A percentile compares a stretch with the other conserved stretches of the same genome.
These are phyloP conservation scores for Urophycis tenuis DNA, from an alignment of 2,797 vertebrate species.

Conservation along the genomic window DNA sequence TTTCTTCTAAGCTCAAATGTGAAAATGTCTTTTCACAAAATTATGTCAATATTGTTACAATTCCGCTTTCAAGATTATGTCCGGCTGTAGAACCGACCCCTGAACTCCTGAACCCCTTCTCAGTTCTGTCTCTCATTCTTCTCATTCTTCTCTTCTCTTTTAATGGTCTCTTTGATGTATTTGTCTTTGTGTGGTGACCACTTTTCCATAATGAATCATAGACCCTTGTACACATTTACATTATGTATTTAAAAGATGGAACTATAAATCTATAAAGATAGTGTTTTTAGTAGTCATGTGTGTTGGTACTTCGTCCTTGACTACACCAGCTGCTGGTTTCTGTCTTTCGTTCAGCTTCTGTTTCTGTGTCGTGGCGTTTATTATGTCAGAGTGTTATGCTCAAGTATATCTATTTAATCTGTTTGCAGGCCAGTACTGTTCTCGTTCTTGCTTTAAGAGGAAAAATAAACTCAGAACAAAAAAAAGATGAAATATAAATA, in stretches of 20 bases:
- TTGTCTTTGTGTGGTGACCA: slow-evolving; percentile 62
- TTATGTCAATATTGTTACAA: too few relatives aligned
- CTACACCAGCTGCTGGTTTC: slow-evolving; percentile 55
- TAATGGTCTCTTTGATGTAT: slow-evolving; percentile 22
- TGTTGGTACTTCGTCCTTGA: slow-evolving; percentile 83
- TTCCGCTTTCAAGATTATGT: background rate
- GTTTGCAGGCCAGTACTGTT: slow-evolving; percentile 71
- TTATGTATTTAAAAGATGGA: slow-evolving; percentile 64
- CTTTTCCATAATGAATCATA: slow-evolving; percentile 50
- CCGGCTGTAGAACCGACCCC: too few relatives aligned
- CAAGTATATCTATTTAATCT: slow-evolving; percentile 50
- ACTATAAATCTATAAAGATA: slow-evolving; percentile 53
- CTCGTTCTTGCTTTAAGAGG: slow-evolving; percentile 52
- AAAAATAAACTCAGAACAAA: slow-evolving; percentile 27
- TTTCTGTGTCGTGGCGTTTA: slow-evolving; percentile 54
- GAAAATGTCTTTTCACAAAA: too few relatives aligned
- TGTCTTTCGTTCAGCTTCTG: slow-evolving; percentile 35
- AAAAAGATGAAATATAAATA: slow-evolving; percentile 31
- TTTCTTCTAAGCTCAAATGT: background rate
- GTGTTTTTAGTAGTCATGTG: slow-evolving; percentile 66
- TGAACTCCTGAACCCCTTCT: background rate
- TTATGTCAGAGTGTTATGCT: slow-evolving; percentile 50
- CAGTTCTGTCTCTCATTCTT: background rate
- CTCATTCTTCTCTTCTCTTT: slow-evolving; percentile 1
- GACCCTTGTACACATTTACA: slow-evolving; percentile 55